Conservation (phyloP, 1,140 invertebrate genomes). For the Papilio helenus region DNA sequence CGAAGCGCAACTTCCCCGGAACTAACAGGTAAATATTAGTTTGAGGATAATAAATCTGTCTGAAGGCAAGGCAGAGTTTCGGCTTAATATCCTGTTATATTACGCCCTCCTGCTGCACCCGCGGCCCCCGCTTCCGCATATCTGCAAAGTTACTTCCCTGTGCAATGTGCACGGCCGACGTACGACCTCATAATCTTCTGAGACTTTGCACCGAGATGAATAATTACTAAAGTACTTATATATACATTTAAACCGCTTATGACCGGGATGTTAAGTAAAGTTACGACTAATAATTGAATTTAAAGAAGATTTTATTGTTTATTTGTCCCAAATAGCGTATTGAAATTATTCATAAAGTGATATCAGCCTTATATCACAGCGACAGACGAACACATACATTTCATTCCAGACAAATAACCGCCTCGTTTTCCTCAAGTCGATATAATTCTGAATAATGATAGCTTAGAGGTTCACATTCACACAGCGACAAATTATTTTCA, state of each 20-base stretch:
- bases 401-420: background rate
- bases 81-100: slow-evolving; percentile 36
- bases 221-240: slow-evolving; percentile 21
- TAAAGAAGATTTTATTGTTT: no score
- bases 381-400: background rate
- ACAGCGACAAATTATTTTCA: slow-evolving; percentile 43
- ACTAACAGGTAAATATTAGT: slow-evolving; percentile 34
- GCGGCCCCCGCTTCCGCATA: background rate
- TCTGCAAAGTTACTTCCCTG: slow-evolving; percentile 24
- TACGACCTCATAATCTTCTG: slow-evolving; percentile 15
- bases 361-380: background rate
- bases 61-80: slow-evolving; percentile 25
- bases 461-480: slow-evolving; percentile 1
- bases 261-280: background rate
- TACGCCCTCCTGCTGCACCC: background rate
- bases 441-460: slow-evolving; percentile 25
- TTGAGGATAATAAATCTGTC: slow-evolving; percentile 33
- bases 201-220: slow-evolving; percentile 14
- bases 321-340: no score
- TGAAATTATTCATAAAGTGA: background rate
- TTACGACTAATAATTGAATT: background rate
- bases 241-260: background rate
- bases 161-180: background rate
- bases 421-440: background rate
- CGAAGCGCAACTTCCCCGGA: background rate